Conservation (phyloP, 2,888 invertebrate species). For the Alentia gelatinosa region DNA sequence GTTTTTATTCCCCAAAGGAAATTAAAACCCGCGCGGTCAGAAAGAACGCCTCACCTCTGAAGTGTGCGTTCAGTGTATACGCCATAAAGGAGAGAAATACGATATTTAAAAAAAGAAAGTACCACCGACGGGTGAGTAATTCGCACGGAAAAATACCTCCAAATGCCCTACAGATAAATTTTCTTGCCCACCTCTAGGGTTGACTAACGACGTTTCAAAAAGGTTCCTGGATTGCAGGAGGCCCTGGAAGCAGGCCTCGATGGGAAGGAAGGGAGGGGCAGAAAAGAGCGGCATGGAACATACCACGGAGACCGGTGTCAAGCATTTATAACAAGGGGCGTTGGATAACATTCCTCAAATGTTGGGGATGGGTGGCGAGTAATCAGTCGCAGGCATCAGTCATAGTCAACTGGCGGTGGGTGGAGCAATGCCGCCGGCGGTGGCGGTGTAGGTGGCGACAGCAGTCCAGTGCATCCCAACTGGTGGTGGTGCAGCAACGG, state of each 20-base stretch:
- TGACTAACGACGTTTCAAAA: constrained; percentile 23
- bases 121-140: neutral
- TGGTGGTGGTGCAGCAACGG: neutral
- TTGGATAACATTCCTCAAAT: constrained; percentile 51
- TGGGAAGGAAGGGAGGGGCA: neutral
- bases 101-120: no score
- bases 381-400: constrained; percentile 41
- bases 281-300: neutral
- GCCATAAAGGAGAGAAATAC: neutral
- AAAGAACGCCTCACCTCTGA: no score
- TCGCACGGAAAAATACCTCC: neutral
- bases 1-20: no score
- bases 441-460: neutral
- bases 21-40: no score
- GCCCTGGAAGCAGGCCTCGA: neutral
- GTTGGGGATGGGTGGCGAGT: constrained; percentile 43
- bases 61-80: no score
- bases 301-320: neutral
- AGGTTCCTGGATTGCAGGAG: neutral
- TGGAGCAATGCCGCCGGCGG: neutral
- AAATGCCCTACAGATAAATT: neutral
- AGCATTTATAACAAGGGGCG: neutral
- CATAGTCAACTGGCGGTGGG: neutral
- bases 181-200: neutral
- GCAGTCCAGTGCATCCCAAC: neutral